Evolutionary conservation across 2,113 vertebrate genomes (phyloP).

Genomic region (Chaetorhynchus papuensis): DNA sequence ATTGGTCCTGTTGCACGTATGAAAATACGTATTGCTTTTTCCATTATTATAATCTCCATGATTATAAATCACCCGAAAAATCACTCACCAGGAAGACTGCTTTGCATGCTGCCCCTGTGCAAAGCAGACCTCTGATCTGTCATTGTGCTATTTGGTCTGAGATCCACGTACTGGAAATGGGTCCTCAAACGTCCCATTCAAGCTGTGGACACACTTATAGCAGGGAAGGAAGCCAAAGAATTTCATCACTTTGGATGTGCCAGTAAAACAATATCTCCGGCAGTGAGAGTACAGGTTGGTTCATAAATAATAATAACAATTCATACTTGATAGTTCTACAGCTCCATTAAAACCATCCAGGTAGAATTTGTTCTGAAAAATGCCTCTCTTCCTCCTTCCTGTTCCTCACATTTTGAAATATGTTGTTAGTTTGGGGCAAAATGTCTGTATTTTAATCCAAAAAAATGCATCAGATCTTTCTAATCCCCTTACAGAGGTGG

Average conservation of each 20-base stretch:
- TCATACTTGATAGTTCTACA: neutral
- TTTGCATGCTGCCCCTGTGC: neutral
- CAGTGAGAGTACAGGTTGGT: neutral
- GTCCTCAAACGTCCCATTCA: neutral
- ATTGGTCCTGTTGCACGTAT: fast-evolving
- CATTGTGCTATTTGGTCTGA: neutral
- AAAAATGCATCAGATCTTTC: neutral
- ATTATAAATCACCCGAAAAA: neutral
- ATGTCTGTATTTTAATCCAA: neutral
- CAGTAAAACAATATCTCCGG: neutral
- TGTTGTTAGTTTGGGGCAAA: neutral
- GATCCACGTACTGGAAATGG: neutral
- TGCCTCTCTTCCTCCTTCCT: neutral
- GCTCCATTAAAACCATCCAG: neutral
- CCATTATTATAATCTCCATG: neutral
- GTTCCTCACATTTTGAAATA: neutral
- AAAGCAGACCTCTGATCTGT: neutral
- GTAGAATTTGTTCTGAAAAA: neutral
- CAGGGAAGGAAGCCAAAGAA: neutral
- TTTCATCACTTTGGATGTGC: neutral
- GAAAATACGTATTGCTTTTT: neutral
- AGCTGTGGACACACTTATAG: neutral
- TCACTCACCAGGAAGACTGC: neutral
- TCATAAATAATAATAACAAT: neutral
- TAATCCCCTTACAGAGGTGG: fast-evolving